Base-by-base conservation (phyloP, 2,888 invertebrate species). In the Gymnoscelis rufifasciata region DNA sequence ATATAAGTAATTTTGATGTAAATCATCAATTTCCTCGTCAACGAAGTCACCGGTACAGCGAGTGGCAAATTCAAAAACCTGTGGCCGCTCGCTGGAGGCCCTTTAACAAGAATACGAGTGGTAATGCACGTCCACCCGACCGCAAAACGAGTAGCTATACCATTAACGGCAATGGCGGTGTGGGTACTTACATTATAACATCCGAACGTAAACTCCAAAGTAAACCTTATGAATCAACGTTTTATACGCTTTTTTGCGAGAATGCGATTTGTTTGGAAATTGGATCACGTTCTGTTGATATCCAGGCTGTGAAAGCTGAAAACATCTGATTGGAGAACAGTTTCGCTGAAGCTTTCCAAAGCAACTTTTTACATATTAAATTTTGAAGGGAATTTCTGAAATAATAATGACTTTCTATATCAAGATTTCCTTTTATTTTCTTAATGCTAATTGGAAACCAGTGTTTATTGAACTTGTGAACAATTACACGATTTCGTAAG, bases 141-240 rank as follows among this genome's bases (percentile, higher is more conserved):
- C 73, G 69, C 66, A 71, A 74, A 78, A 81, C 72, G 71, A 69
- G 72, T 76, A 71, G 77, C 78, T 75, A 57, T 51, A 54, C 69
- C 64, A 72, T 76, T 68, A 71, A 64, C 49, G 56, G 60, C 59
- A 57, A 52, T 38, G 39, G 54, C 40, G 36, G 14, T 11, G 39
- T 26, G 56, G 48, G 47, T 14, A 23, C 19, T 19, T 15, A 35
- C 35, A 19, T 35, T 35, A 35, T 47, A 61, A 60, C 67, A 64
- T 68, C 43, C 49, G 50, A 49, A 56, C 62, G 60, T 71, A 65
- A 71, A 72, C 58, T 57, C 55, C 55, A 6, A 35, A 53, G 49
- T 36, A 35, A 35, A 35, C 43, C 48, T 66, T 66, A 66, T 68
- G 64, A 57, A 51, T 57, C 56, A 60, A 60, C 53, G 31, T 57